These are phyloP conservation scores for Lepidocyrtoides sp. DNA, from an alignment of 2,888 invertebrate genomes.

Conservation along the genomic window DNA sequence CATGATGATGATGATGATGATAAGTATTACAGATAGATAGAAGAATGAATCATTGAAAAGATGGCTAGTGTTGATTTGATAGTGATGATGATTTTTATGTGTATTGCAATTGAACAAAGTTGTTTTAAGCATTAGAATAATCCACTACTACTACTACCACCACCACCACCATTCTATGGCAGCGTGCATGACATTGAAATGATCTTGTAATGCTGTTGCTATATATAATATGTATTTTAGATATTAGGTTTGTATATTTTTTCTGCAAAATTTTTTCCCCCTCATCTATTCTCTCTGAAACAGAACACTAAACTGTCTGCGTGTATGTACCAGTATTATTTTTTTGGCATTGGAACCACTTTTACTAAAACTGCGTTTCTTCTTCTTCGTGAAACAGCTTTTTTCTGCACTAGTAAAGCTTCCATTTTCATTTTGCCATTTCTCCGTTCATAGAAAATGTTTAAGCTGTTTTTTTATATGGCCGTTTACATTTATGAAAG, in stretches of 20 bases:
- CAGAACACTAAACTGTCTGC: not conserved
- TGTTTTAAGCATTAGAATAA: not conserved
- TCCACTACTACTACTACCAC: not conserved
- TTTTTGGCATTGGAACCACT: conserved; percentile 42
- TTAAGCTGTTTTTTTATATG: no score
- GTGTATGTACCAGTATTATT: not conserved
- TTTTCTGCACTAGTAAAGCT: not conserved
- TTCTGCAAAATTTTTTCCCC: conserved; percentile 28
- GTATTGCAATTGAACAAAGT: conserved; percentile 12
- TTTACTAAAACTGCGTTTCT: not conserved
- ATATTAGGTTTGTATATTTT: conserved; percentile 12
- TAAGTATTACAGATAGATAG: no score
- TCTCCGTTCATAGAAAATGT: not conserved
- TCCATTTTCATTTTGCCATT: not conserved
- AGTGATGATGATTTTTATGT: not conserved
- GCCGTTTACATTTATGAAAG: no score
- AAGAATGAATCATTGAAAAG: not conserved
- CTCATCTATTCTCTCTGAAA: conserved; percentile 32
- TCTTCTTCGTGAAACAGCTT: not conserved
- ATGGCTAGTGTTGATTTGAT: not conserved
- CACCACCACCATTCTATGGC: not conserved
- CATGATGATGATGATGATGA: not conserved
- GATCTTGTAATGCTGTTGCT: conserved; percentile 39
- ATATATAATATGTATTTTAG: no score
- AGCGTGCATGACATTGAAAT: conserved; percentile 48